phyloP scores from a whole-genome alignment of 2,797 vertebrate genomes.

The Hoplostethus atlanticus region DNA sequence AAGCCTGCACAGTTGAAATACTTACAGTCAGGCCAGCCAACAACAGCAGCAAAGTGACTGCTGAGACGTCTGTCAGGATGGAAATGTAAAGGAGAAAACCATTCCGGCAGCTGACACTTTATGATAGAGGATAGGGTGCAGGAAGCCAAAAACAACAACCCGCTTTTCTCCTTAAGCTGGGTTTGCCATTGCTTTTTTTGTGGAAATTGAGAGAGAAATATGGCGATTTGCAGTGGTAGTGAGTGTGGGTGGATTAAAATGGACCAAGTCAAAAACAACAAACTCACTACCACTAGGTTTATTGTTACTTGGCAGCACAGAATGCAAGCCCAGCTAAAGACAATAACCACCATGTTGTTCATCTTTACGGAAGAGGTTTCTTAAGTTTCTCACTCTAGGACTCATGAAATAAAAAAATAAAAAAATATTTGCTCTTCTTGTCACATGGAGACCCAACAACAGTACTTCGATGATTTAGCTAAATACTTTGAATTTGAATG shows the following conservation, averaged over 20 bases:
- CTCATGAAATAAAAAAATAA: no score
- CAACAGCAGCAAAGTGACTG: conserved; percentile 33
- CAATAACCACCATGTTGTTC: conserved; percentile 16
- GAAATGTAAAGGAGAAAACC: conserved; percentile 68
- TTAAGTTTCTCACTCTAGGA: conserved; percentile 9
- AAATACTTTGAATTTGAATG: not conserved
- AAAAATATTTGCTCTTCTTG: not conserved
- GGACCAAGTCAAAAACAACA: conserved; percentile 31
- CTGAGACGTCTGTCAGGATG: conserved; percentile 59
- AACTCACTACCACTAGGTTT: conserved; percentile 25
- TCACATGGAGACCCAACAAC: conserved; percentile 29
- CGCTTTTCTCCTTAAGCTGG: conserved; percentile 54
- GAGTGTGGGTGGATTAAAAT: not conserved
- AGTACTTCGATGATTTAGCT: conserved; percentile 17
- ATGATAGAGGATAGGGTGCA: conserved; percentile 61
- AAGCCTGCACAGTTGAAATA: conserved; percentile 36
- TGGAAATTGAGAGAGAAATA: conserved; percentile 25
- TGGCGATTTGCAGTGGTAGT: conserved; percentile 12
- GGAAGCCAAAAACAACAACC: conserved; percentile 65
- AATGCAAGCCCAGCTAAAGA: conserved; percentile 31
- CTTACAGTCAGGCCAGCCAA: conserved; percentile 43
- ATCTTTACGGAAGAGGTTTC: conserved; percentile 11
- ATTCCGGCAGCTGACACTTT: conserved; percentile 68
- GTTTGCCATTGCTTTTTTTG: conserved; percentile 53
- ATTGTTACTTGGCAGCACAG: not conserved